phyloP scores from a whole-genome alignment of 2,113 vertebrate species.

The Diadophis punctatus region DNA sequence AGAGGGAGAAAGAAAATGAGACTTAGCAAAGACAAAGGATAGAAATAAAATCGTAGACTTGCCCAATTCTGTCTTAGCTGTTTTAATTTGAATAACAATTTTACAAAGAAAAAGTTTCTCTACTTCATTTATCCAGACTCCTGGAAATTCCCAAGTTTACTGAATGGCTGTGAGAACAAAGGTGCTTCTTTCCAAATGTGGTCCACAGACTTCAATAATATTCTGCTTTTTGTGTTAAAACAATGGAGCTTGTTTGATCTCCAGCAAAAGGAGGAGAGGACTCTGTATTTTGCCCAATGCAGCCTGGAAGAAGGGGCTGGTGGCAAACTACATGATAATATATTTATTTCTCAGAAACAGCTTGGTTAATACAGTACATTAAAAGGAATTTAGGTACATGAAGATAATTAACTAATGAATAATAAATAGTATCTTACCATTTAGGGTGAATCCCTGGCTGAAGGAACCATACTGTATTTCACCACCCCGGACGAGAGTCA shows the following conservation, averaged over 20 bases:
- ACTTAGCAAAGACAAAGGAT: neutral
- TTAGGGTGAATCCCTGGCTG: slow-evolving; percentile 77
- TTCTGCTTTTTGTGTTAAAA: neutral
- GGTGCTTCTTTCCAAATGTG: neutral
- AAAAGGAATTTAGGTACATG: slow-evolving; percentile 1
- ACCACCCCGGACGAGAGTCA: slow-evolving; percentile 86
- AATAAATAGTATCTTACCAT: slow-evolving; percentile 73
- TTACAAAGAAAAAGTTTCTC: neutral
- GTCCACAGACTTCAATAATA: neutral
- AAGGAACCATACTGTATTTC: slow-evolving; percentile 79
- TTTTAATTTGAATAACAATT: neutral
- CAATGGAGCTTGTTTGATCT: neutral
- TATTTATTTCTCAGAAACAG: neutral
- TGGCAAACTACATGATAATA: neutral
- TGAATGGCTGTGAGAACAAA: neutral
- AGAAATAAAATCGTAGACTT: neutral
- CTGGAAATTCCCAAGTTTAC: neutral
- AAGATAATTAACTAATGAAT: neutral
- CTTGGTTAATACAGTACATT: neutral
- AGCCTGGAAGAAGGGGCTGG: neutral
- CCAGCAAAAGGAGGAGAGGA: neutral
- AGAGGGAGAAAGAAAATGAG: neutral
- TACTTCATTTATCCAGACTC: neutral
- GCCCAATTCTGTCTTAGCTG: neutral
- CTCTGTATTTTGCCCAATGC: neutral